Conservation (phyloP, 2,797 vertebrate genomes). For the Argyrosomus regius region DNA sequence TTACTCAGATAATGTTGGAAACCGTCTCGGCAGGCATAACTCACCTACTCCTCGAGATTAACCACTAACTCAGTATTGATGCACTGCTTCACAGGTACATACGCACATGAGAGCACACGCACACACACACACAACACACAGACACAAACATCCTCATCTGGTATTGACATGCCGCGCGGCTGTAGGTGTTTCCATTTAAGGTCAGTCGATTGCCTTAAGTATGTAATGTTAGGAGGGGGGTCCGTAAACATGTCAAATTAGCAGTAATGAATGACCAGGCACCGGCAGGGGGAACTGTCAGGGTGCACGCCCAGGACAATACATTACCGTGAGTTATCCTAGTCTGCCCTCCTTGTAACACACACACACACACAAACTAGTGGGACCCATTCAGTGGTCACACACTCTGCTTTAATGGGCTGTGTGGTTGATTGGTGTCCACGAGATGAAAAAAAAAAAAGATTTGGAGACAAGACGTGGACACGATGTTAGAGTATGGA, state of each 20-base stretch:
- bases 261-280: slow-evolving; percentile 85
- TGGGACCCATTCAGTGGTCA: slow-evolving; percentile 85
- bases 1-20: slow-evolving; percentile 72
- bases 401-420: slow-evolving; percentile 87
- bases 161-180: slow-evolving; percentile 78
- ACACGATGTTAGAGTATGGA: slow-evolving; percentile 23
- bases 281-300: slow-evolving; percentile 79
- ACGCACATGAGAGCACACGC: slow-evolving; percentile 39
- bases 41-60: slow-evolving; percentile 86
- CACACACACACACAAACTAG: slow-evolving; percentile 79
- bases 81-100: slow-evolving; percentile 68
- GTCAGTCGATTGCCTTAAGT: slow-evolving; percentile 87
- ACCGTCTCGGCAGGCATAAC: slow-evolving; percentile 82
- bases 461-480: slow-evolving; percentile 24
- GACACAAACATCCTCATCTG: slow-evolving; percentile 76
- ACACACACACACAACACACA: slow-evolving; percentile 39
- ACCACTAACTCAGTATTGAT: slow-evolving; percentile 85
- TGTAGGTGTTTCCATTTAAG: slow-evolving; percentile 87
- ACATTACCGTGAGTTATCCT: slow-evolving; percentile 86
- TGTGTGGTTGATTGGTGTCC: slow-evolving; percentile 71
- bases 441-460: slow-evolving; percentile 40
- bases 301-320: slow-evolving; percentile 79
- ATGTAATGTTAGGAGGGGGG: slow-evolving; percentile 86
- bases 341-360: slow-evolving; percentile 69
- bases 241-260: slow-evolving; percentile 89